Conservation (phyloP, 1,140 invertebrate species). For the Sarcophaga peregrina region DNA sequence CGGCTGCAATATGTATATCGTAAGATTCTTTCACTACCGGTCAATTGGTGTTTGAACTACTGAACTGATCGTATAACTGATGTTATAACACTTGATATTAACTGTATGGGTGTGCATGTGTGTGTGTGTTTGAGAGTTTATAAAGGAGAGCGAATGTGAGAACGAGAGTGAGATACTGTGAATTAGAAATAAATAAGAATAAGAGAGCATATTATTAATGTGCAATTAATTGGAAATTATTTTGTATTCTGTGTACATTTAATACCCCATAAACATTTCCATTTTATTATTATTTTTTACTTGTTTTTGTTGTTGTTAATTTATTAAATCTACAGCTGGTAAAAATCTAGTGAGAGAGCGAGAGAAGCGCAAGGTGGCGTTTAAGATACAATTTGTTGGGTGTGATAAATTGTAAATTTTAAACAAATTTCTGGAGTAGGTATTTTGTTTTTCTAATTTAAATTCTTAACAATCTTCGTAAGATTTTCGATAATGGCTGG, state of each 20-base stretch:
- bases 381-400: background rate
- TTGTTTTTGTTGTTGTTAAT: background rate
- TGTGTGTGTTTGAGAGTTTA: too few species aligned
- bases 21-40: background rate
- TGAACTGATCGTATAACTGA: background rate
- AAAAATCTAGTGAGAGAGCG: background rate
- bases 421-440: background rate
- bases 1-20: background rate
- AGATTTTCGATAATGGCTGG: background rate
- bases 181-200: too few species aligned
- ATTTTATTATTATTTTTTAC: background rate
- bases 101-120: background rate
- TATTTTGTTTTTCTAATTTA: background rate
- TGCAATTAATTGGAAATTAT: constrained; percentile 20
- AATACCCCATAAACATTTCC: background rate
- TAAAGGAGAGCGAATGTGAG: too few species aligned
- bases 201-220: background rate
- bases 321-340: background rate
- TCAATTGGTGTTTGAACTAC: background rate
- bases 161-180: too few species aligned
- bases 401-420: background rate
- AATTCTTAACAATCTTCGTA: background rate
- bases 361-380: background rate
- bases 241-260: background rate
- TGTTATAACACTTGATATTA: background rate